Percentiles rank a stretch among this genome's conserved stretches.
Evolutionary conservation across 2,113 vertebrate species (phyloP).

Genomic region (Nannospalax galili): DNA sequence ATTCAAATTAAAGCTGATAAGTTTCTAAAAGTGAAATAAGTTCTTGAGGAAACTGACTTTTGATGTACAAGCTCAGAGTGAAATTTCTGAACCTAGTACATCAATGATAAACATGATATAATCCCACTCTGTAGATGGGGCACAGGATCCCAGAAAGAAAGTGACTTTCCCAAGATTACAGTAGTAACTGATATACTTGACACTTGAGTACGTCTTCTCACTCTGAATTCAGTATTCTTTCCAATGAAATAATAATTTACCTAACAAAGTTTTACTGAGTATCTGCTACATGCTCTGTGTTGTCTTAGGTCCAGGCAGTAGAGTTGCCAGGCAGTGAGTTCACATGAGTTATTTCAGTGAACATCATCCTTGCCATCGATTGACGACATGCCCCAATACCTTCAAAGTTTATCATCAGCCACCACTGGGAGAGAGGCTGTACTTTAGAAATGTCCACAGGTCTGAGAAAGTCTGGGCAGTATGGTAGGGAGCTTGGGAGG

Average conservation of each 20-base stretch:
- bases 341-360: background rate
- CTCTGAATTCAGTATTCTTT: background rate
- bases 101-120: background rate
- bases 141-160: background rate
- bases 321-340: background rate
- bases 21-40: conserved; percentile 25
- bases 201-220: background rate
- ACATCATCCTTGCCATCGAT: background rate
- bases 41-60: conserved; percentile 46
- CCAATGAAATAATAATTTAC: background rate
- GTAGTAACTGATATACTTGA: background rate
- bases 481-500: too few species aligned
- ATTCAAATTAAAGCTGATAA: conserved; percentile 72
- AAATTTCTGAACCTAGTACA: conserved; percentile 54
- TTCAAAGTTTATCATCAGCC: background rate
- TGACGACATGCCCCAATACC: background rate
- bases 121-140: background rate
- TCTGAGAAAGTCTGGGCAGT: background rate
- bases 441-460: background rate
- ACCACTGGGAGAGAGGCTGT: background rate
- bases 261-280: background rate
- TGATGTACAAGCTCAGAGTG: conserved; percentile 39
- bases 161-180: background rate
- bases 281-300: background rate
- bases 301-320: background rate